Evolutionary conservation across 2,797 vertebrate species (phyloP), one percentile per base, ranked within the genome.

Genomic region (Tamandua tetradactyla): DNA sequence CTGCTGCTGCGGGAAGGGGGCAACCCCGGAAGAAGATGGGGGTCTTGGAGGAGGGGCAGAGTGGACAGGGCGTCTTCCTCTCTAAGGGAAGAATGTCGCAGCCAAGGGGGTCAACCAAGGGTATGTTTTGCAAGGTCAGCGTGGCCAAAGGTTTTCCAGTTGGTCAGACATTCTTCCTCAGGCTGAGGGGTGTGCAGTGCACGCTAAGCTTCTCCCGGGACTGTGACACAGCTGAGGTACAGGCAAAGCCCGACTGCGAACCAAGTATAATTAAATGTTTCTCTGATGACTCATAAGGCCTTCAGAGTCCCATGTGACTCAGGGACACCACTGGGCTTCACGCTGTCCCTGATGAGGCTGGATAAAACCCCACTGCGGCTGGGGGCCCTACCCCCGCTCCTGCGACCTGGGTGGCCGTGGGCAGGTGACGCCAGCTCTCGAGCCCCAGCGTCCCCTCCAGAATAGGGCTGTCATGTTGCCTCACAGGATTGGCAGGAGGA

Each of bases 221-320:
- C 93, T 88, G 59, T 66, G 75, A 75, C 82, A 82, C 75, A 78
- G 64, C n/a, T 76, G 27, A 94, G 57, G 44, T 57, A 71, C 55
- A 52, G 49, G 82, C 71, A 86, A 91, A 92, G 93, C 47, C 44
- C 40, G 85, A 83, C 52, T 66, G 17, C 35, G 10, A 55, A 55
- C 59, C 44, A 83, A 89, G 93, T 71, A 59, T 64, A 94, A 92
- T 86, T 69, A 94, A 95, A 95, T 17, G n/a, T 94, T 72, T 89
- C 55, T 94, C 75, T 96, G 93, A 96, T 93, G 94, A 96, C 47
- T 95, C 82, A 76, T 55, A 47, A 87, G 79, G 74, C 68, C 57
- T 82, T 89, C 35, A 92, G 86, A 78, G 74, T 85, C 52, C 49
- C 27, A 6, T 5, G 87, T 69, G 74, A 62, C 74, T 71, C 25